Evolutionary conservation across 2,797 vertebrate species (phyloP).

Genomic region (Myotis pilosus): DNA sequence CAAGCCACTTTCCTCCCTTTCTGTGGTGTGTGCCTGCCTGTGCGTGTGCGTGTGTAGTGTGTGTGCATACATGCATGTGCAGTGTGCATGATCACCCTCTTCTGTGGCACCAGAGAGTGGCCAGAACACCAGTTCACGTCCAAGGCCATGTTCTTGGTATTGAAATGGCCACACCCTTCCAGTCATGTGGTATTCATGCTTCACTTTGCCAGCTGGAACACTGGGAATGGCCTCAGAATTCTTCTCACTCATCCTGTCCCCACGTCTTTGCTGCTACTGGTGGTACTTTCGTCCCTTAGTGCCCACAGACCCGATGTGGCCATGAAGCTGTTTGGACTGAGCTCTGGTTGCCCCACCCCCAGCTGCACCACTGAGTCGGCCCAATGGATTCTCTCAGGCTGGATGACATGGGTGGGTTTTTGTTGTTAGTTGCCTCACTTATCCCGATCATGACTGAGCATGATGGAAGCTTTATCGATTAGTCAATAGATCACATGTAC

Average conservation of each 20-base stretch:
- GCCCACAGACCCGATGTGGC: too few relatives aligned
- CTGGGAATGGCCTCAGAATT: not conserved
- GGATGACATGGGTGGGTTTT: not conserved
- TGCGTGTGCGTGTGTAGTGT: not conserved
- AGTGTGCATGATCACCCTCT: not conserved
- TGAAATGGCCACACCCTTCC: not conserved
- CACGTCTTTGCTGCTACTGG: not conserved
- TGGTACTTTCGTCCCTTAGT: not conserved
- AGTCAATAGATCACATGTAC: not conserved
- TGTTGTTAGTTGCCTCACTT: not conserved
- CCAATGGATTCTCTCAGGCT: not conserved
- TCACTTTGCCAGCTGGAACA: not conserved
- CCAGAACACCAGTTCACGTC: not conserved
- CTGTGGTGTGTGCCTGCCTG: not conserved
- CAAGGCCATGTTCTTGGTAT: not conserved
- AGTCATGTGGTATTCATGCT: not conserved
- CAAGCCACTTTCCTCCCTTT: slow-evolving; percentile 75
- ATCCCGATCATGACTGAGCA: not conserved
- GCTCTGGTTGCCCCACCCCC: not conserved
- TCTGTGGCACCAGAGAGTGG: slow-evolving; percentile 7
- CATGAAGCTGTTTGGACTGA: not conserved
- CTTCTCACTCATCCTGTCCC: not conserved
- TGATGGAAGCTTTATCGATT: not conserved
- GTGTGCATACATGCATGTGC: too few relatives aligned
- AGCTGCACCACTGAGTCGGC: not conserved